phyloP scores from a whole-genome alignment of 2,797 vertebrate genomes.

The Syngnathus acus region DNA sequence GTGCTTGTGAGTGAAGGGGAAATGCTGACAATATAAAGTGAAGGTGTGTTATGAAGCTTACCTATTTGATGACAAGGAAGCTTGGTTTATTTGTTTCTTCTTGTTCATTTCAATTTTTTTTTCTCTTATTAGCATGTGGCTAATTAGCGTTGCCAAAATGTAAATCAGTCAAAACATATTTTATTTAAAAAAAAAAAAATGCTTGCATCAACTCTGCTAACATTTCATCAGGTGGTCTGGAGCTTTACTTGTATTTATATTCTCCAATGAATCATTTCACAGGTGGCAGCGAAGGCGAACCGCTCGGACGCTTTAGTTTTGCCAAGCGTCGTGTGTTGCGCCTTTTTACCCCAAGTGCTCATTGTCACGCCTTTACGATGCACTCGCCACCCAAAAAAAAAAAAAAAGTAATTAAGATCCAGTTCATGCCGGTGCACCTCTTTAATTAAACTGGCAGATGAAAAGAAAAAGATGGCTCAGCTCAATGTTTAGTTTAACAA shows the following conservation, averaged over 20 bases:
- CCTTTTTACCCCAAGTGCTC: background rate
- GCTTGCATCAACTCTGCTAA: background rate
- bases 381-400: background rate
- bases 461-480: constrained; percentile 2
- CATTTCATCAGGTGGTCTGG: background rate
- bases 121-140: background rate
- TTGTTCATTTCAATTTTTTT: background rate
- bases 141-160: background rate
- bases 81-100: background rate
- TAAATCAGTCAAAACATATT: background rate
- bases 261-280: background rate
- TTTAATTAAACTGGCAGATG: constrained; percentile 7
- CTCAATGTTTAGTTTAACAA: constrained; percentile 2
- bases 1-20: constrained; percentile 24
- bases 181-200: background rate
- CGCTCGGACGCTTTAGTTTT: background rate
- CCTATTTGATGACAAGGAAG: background rate
- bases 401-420: background rate
- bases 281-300: background rate
- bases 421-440: background rate
- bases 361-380: background rate
- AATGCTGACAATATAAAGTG: constrained; percentile 44
- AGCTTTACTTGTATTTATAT: background rate
- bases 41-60: constrained; percentile 41
- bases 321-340: background rate